These are phyloP conservation scores for Tetramorium alpestre DNA, from an alignment of 1,140 invertebrate genomes.

Conservation along the genomic window DNA sequence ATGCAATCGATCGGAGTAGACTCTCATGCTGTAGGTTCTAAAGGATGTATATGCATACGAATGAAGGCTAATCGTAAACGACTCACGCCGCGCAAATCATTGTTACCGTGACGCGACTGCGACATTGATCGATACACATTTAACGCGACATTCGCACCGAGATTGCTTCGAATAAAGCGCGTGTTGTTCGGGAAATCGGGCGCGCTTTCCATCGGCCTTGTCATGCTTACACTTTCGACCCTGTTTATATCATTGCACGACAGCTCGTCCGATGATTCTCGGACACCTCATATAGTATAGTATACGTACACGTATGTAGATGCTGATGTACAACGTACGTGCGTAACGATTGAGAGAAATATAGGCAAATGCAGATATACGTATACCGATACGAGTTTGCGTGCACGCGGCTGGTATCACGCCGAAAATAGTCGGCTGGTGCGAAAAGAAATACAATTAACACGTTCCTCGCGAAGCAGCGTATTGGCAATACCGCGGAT, in stretches of 20 bases:
- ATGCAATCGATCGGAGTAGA: constrained; percentile 35
- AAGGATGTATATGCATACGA: constrained; percentile 32
- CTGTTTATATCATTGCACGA: constrained; percentile 27
- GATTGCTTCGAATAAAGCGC: constrained; percentile 32
- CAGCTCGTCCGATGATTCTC: constrained; percentile 39
- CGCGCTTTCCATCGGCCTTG: constrained; percentile 25
- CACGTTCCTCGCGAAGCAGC: not conserved
- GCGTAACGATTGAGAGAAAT: constrained; percentile 75
- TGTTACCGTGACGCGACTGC: constrained; percentile 7
- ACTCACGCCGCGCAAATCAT: constrained; percentile 42
- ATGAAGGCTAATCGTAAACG: constrained; percentile 45
- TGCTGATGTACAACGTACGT: constrained; percentile 26
- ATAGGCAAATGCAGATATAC: constrained; percentile 41
- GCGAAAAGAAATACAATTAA: constrained; percentile 33
- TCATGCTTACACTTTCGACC: constrained; percentile 23
- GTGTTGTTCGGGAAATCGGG: constrained; percentile 12
- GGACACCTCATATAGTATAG: constrained; percentile 29
- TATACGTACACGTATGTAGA: constrained; percentile 23
- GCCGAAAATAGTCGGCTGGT: constrained; percentile 7
- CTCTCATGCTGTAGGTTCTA: not conserved
- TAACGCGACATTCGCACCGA: constrained; percentile 10
- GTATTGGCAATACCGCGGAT: not conserved
- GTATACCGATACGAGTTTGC: constrained; percentile 52
- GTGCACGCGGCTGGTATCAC: constrained; percentile 39
- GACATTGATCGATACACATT: constrained; percentile 37